Evolutionary conservation across 2,888 invertebrate genomes (phyloP), one percentile per base, ranked within the genome.

Genomic region (Caenorhabditis sulstoni): DNA sequence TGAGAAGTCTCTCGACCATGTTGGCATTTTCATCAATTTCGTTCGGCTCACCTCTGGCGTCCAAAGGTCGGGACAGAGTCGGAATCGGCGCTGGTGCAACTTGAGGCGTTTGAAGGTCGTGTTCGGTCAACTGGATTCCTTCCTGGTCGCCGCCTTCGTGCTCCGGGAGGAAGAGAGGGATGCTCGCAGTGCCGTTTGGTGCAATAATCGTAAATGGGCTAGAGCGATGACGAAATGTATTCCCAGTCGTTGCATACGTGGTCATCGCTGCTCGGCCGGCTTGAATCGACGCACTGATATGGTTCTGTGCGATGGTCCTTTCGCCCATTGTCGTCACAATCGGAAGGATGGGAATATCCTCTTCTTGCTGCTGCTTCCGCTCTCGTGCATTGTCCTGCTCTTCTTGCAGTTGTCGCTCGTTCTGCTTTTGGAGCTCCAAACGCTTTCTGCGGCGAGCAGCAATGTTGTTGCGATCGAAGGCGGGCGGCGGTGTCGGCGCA

Each of bases 391-490:
- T 7, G 29, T 3, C 29, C 7, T 29, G 29, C 29, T 3, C 29
- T n/a, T n/a, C n/a, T n/a, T n/a, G n/a, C n/a, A n/a, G n/a, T n/a
- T n/a, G n/a, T 9, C 11, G 12, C 9, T 73, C 64, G 4, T 49
- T 49, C 35, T 65, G 29, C 3, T 16, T 49, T 14, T 73, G 73
- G 5, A 73, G 45, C 8, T 73, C 57, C 0, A 29, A 14, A 3
- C 73, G 73, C 18, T 64, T 73, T 9, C 20, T 37, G 0, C 73
- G 61, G 3, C 73, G 64, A 14, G 73, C 64, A 8, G 64, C 58
- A 22, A 73, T 14, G 44, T 73, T 57, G 20, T 55, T 58, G 11
- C 58, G 49, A n/a, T 73, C 73, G 14, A 73, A 73, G 3, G 64
- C 64, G 8, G 73, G 73, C 9, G 71, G 35, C 7, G 62, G 44